Evolutionary conservation across 1,140 invertebrate genomes (phyloP), one percentile per base, ranked within the genome.

Genomic region (Lineus longissimus): DNA sequence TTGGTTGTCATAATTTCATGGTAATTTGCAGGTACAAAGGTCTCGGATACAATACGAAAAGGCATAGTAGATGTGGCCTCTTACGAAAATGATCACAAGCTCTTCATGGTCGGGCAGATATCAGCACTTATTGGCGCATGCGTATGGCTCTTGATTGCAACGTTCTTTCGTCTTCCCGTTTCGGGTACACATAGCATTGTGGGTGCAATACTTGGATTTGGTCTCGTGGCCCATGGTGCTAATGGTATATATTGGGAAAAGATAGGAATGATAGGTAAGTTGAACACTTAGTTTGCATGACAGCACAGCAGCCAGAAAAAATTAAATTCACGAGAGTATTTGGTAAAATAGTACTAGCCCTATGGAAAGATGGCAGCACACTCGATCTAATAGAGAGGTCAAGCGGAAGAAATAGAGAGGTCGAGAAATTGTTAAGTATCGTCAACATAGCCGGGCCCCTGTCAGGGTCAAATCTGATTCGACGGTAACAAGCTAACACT

Each of bases 181-280:
- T 97, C 94, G 27, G 94, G 93, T 36, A 97, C 95, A 1, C 95
- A 98, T 83, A 94, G 91, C 60, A 97, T 98, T 72, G 94, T 98
- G 45, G 95, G 95, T 31, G 93, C 95, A 9, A 94, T 94, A 7
- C 88, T 98, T 68, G 95, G 95, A 17, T 98, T 97, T 80, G 93
- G 92, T 6, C 83, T 98, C 55, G 91, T 95, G 9, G 89, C 91
- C 29, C 85, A 89, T 69, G 95, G 95, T 25, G 86, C 87, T 11
- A 75, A 87, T 55, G 93, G 94, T 27, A 87, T 98, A 27, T 85
- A 90, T 61, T 95, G 91, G 91, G 81, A 80, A 2, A 91, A 87
- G 25, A 81, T 95, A 55, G 88, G 85, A 23, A 88, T 88, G 72
- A 92, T 93, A 70, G 88, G 90, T 92, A 79, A 83, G 82, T 73